Evolutionary conservation across 2,113 vertebrate species (phyloP).

Genomic region (Burhinus bistriatus): DNA sequence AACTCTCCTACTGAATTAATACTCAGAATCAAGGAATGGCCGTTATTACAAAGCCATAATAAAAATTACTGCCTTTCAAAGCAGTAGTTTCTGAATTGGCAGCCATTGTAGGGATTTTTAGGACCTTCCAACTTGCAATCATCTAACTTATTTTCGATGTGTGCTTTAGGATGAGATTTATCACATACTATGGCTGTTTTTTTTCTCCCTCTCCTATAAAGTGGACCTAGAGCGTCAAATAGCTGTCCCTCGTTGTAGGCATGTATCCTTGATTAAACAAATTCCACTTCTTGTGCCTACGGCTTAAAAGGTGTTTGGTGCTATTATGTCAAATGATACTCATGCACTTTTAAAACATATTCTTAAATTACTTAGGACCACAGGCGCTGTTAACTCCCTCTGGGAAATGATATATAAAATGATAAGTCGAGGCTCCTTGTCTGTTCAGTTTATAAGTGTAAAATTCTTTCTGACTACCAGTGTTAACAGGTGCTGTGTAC

Average conservation of each 20-base stretch:
- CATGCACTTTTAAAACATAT: not conserved
- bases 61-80: not conserved
- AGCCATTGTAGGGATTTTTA: not conserved
- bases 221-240: not conserved
- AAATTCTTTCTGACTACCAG: not conserved
- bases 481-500: not conserved
- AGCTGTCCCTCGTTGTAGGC: not conserved
- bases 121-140: not conserved
- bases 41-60: not conserved
- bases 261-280: not conserved
- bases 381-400: not conserved
- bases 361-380: not conserved
- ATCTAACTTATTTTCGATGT: not conserved
- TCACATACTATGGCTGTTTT: not conserved
- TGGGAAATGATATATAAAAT: not conserved
- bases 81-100: not conserved
- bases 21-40: not conserved
- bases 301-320: not conserved
- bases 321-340: not conserved
- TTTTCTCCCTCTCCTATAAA: not conserved
- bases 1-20: not conserved
- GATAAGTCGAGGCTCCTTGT: accelerated
- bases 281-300: not conserved
- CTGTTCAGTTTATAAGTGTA: not conserved
- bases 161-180: not conserved